A percentile compares a stretch with the other conserved stretches of the same genome.
phyloP scores from a whole-genome alignment of 2,797 vertebrate species.

The Bufotes viridis region DNA sequence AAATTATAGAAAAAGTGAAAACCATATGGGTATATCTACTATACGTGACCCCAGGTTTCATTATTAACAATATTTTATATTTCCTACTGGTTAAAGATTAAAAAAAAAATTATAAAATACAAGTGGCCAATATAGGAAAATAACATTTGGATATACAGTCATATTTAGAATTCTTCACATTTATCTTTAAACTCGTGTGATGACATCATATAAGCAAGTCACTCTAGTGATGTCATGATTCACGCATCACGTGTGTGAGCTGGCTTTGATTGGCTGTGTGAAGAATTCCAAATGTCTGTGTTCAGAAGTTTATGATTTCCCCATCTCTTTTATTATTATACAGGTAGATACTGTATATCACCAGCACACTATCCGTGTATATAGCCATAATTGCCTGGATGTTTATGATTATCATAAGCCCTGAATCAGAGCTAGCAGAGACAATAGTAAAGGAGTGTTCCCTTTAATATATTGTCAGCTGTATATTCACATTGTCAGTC shows the following conservation, averaged over 20 bases:
- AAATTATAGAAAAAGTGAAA: background rate
- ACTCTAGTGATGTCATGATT: background rate
- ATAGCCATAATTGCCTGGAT: background rate
- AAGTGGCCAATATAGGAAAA: background rate
- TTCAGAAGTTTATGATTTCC: background rate
- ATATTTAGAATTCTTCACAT: background rate
- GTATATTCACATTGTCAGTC: slow-evolving; percentile 10
- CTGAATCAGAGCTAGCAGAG: background rate
- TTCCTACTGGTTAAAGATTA: background rate
- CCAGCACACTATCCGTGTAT: background rate
- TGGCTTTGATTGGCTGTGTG: background rate
- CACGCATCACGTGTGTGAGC: background rate
- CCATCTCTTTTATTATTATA: background rate
- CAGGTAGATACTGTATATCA: background rate
- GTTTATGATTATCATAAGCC: background rate
- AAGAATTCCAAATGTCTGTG: no score
- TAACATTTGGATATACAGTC: background rate
- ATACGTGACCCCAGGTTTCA: background rate
- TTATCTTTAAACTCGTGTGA: background rate
- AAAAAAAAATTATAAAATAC: background rate
- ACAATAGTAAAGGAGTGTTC: background rate
- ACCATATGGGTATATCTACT: background rate
- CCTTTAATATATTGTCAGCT: background rate
- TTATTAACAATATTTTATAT: background rate
- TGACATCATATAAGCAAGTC: background rate